phyloP scores from a whole-genome alignment of 2,113 vertebrate genomes.

The Menidia beryllina region DNA sequence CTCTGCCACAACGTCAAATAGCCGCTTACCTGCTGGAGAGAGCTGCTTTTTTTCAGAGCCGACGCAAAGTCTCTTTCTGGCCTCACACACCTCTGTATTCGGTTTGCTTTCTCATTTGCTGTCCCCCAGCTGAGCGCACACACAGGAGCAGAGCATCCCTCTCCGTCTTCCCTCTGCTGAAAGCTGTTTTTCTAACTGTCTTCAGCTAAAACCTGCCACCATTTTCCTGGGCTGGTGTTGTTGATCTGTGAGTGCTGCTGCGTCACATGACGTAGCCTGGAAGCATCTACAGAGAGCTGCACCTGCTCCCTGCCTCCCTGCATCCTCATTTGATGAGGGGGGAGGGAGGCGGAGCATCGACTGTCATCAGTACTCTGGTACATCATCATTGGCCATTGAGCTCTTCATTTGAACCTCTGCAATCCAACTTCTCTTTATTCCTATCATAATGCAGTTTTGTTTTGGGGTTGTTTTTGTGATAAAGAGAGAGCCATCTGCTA shows the following conservation, averaged over 20 bases:
- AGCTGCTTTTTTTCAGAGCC: conserved; percentile 36
- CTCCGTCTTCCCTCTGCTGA: conserved; percentile 35
- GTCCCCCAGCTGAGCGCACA: conserved; percentile 22
- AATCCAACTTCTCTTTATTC: neutral
- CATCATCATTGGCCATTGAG: conserved; percentile 12
- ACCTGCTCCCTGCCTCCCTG: conserved; percentile 74
- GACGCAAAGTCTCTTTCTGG: conserved; percentile 42
- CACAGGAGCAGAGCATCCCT: conserved; percentile 48
- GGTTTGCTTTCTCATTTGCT: conserved; percentile 33
- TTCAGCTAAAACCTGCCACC: conserved; percentile 75
- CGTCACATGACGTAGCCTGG: conserved; percentile 71
- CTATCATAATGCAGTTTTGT: neutral
- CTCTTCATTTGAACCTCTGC: conserved; percentile 1
- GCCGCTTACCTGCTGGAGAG: conserved; percentile 70
- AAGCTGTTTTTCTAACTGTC: conserved; percentile 40
- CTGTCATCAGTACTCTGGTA: conserved; percentile 14
- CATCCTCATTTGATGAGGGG: conserved; percentile 39
- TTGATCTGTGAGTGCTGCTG: conserved; percentile 69
- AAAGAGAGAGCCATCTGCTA: neutral
- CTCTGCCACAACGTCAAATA: conserved; percentile 16
- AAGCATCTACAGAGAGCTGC: conserved; percentile 71
- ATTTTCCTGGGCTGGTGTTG: conserved; percentile 83
- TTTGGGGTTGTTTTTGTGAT: neutral
- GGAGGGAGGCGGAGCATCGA: conserved; percentile 1
- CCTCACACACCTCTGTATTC: conserved; percentile 33